phyloP scores from a whole-genome alignment of 1,140 invertebrate species.

The Carposina sasakii region DNA sequence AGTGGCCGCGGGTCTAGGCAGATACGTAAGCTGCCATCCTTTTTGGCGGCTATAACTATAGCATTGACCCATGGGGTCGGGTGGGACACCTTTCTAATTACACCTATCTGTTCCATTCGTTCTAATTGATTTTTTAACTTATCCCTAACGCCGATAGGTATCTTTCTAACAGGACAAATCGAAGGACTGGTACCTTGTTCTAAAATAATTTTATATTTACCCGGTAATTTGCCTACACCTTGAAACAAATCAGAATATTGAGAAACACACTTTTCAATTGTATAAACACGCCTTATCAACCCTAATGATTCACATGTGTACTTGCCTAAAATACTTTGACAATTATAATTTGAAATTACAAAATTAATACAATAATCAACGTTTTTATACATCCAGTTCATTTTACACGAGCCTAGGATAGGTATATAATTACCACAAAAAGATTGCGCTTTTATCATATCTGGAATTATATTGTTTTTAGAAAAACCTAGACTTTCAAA shows the following conservation, averaged over 20 bases:
- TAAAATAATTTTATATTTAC: constrained; percentile 19
- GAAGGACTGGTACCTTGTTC: constrained; percentile 17
- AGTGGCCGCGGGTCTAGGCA: constrained; percentile 51
- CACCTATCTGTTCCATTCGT: constrained; percentile 19
- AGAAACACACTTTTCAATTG: not conserved
- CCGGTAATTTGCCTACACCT: constrained; percentile 8
- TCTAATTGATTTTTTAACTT: constrained; percentile 26
- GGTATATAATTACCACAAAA: not conserved
- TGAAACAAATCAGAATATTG: constrained; percentile 8
- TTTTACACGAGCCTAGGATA: not conserved
- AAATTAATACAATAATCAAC: not conserved
- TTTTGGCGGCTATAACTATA: constrained; percentile 40
- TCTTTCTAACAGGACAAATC: constrained; percentile 22
- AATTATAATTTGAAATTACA: not conserved
- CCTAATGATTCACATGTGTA: not conserved
- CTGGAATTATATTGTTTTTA: not conserved
- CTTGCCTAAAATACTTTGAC: constrained; percentile 6
- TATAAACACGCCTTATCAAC: not conserved
- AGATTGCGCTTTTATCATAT: not conserved
- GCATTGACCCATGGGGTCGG: constrained; percentile 52
- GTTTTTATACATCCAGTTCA: not conserved
- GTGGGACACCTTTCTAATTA: constrained; percentile 21
- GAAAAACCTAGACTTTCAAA: constrained; percentile 2
- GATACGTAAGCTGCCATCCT: constrained; percentile 40
- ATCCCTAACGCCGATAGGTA: constrained; percentile 24